Conservation (phyloP, 2,797 vertebrate species). For the Zonotrichia albicollis region DNA sequence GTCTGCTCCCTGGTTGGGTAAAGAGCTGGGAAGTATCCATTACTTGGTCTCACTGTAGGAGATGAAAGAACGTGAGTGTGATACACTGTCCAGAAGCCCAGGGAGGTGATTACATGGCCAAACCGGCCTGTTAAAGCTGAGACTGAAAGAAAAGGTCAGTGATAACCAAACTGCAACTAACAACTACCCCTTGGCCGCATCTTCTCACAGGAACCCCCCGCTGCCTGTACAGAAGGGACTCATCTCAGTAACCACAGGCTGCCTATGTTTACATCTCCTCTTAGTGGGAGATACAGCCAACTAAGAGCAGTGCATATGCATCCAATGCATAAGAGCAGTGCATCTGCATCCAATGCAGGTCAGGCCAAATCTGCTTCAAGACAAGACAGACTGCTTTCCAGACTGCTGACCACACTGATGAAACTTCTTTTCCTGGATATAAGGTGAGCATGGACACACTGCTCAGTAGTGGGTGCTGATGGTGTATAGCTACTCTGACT, state of each 20-base stretch:
- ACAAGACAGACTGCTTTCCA: not conserved
- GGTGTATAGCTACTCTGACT: not conserved
- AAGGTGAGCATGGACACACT: not conserved
- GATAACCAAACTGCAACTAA: not conserved
- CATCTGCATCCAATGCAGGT: not conserved
- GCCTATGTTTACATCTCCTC: not conserved
- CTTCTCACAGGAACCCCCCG: accelerated
- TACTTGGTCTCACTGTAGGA: not conserved
- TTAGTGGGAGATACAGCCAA: not conserved
- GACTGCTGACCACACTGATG: accelerated
- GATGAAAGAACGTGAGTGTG: not conserved
- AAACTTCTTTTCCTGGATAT: not conserved
- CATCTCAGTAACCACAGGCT: not conserved
- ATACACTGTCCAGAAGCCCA: not conserved
- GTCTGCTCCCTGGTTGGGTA: not conserved
- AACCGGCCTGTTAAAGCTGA: not conserved
- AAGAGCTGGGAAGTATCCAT: not conserved
- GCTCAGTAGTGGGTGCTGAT: accelerated
- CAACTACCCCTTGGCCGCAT: not conserved
- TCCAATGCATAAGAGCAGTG: not conserved
- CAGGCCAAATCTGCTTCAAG: not conserved
- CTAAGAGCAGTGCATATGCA: not conserved
- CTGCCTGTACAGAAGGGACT: not conserved
- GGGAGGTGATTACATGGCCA: not conserved
- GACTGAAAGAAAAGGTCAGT: not conserved